phyloP scores from a whole-genome alignment of 2,797 vertebrate genomes.

The Hemitrygon akajei region DNA sequence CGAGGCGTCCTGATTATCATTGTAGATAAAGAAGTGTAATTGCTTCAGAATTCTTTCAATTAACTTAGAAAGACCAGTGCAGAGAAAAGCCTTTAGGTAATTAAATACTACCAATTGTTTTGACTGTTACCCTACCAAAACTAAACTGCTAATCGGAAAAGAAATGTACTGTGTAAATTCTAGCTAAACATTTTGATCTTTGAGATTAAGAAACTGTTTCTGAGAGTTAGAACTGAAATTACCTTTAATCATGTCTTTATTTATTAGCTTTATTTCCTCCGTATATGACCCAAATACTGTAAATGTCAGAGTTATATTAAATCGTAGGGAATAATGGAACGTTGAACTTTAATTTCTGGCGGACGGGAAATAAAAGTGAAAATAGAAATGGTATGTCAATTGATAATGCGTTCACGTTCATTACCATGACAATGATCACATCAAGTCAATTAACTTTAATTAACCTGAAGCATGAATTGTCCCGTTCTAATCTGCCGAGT shows the following conservation, averaged over 20 bases:
- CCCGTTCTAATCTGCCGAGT: neutral
- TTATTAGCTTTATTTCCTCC: neutral
- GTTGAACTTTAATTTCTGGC: neutral
- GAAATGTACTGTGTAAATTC: neutral
- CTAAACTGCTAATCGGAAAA: neutral
- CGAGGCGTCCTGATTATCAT: neutral
- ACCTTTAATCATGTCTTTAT: neutral
- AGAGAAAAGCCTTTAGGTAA: slow-evolving; percentile 12
- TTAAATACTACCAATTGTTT: slow-evolving; percentile 1
- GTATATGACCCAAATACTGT: neutral
- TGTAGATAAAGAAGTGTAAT: slow-evolving; percentile 19
- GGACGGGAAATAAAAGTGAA: neutral
- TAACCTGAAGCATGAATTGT: neutral
- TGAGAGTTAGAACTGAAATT: neutral
- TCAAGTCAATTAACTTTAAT: neutral
- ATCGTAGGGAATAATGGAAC: neutral
- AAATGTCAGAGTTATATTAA: neutral
- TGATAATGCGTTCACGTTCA: neutral
- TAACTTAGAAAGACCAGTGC: neutral
- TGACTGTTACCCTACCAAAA: neutral
- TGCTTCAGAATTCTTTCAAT: slow-evolving; percentile 16
- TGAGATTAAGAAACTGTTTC: neutral
- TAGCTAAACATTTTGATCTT: neutral
- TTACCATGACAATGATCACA: neutral
- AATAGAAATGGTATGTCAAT: neutral